Percentiles rank a stretch among this genome's conserved stretches.
phyloP scores from a whole-genome alignment of 2,113 vertebrate species.

The Isurus oxyrinchus region DNA sequence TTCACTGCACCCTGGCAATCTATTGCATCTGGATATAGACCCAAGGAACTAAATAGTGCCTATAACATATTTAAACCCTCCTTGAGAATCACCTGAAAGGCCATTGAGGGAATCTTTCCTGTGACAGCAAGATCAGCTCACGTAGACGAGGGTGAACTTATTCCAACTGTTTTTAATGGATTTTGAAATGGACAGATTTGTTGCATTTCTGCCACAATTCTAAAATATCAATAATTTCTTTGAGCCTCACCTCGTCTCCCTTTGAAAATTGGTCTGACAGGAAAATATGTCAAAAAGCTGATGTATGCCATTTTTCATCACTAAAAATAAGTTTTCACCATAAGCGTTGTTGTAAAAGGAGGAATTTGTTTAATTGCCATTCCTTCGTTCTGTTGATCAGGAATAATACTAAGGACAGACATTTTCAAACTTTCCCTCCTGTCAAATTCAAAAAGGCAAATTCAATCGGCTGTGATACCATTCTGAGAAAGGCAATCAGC shows the following conservation, averaged over 20 bases:
- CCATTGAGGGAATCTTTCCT: not conserved
- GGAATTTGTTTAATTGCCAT: not conserved
- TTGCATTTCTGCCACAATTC: not conserved
- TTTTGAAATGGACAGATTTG: not conserved
- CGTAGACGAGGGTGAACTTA: not conserved
- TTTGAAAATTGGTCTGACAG: constrained; percentile 21
- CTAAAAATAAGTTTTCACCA: not conserved
- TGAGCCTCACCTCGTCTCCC: not conserved
- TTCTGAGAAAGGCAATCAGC: constrained; percentile 3
- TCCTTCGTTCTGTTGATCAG: not conserved
- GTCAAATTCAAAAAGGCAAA: not conserved
- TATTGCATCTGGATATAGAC: not conserved
- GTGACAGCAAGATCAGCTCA: not conserved
- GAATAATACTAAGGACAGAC: not conserved
- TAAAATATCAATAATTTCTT: constrained; percentile 19
- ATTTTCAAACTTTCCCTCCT: not conserved
- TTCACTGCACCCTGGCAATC: not conserved
- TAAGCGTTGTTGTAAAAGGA: not conserved
- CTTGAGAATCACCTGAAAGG: not conserved
- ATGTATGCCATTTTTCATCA: not conserved
- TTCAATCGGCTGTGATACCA: not conserved
- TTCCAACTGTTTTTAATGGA: not conserved
- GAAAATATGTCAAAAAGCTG: not conserved
- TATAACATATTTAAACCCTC: not conserved
- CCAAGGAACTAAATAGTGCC: not conserved